Evolutionary conservation across 2,888 invertebrate genomes (phyloP).

Genomic region (Lasioglossum pauxillum): DNA sequence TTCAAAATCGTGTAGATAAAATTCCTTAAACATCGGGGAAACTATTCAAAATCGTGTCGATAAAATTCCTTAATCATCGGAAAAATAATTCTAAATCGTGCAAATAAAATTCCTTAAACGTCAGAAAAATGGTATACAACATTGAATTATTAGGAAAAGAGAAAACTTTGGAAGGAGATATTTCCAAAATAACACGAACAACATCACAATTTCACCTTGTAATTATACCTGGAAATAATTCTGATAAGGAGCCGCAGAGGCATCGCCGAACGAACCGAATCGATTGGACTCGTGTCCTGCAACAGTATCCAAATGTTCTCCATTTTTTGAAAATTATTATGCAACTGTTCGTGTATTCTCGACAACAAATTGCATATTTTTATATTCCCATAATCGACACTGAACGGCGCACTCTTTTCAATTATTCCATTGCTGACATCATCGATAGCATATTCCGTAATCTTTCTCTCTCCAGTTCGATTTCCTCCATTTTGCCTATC

Average conservation of each 20-base stretch:
- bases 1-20: too few species aligned
- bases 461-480: neutral
- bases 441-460: neutral
- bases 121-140: neutral
- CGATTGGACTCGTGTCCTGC: neutral
- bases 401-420: neutral
- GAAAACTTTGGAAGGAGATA: neutral
- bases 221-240: constrained; percentile 40
- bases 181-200: neutral
- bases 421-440: neutral
- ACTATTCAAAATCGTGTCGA: too few species aligned
- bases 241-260: constrained; percentile 25
- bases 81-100: too few species aligned
- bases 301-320: constrained; percentile 14
- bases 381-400: neutral
- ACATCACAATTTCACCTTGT: too few species aligned
- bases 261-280: neutral
- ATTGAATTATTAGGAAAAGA: neutral
- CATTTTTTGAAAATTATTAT: constrained; percentile 16
- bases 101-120: too few species aligned
- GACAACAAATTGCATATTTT: constrained; percentile 41
- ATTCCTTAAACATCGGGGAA: too few species aligned
- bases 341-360: constrained; percentile 26
- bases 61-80: too few species aligned
- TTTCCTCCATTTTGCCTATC: neutral